Evolutionary conservation across 2,888 invertebrate species (phyloP), one percentile per base, ranked within the genome.

Genomic region (Plagiodera versicolora): DNA sequence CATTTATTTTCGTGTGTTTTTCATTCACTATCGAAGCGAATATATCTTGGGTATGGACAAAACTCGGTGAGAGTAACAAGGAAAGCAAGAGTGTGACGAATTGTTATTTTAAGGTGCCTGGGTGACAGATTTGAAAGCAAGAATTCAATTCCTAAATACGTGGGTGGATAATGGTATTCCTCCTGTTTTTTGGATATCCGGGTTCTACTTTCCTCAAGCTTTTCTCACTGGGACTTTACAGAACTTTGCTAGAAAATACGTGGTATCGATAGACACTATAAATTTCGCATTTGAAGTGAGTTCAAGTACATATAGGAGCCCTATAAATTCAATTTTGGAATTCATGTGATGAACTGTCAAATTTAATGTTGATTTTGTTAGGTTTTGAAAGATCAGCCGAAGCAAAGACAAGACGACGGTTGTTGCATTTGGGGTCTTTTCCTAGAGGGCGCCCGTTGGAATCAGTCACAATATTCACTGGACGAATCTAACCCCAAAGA

Each of bases 141-240:
- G 91, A 65, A 84, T 89, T 20, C 79, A 78, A 46, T 89, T 89
- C 79, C 84, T 89, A 75, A 79, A 80, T 49, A 77, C 81, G 39
- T 93, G 92, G 92, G 83, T 85, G 6, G 81, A 84, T 14, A 58
- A 77, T 0, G 90, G 90, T 8, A 89, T 90, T 64, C 92, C 92
- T 0, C 78, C 84, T 28, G 85, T 87, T 52, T 92, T 92, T 81
- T 93, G 92, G 92, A 88, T 93, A 67, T 91, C 92, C 0, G 92
- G 92, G 0, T 91, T 93, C 79, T 93, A 88, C 80, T 93, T 92
- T 80, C 92, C 92, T 0, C 92, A 93, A 77, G 91, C 92, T 1
- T 91, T 93, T 81, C 83, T 93, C 66, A 92, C 92, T 0, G 92
- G 91, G 17, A 90, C 89, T 0, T 81, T 91, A 72, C 93, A 93